Evolutionary conservation across 2,888 invertebrate species (phyloP).

Genomic region (Drosophila paranaensis): DNA sequence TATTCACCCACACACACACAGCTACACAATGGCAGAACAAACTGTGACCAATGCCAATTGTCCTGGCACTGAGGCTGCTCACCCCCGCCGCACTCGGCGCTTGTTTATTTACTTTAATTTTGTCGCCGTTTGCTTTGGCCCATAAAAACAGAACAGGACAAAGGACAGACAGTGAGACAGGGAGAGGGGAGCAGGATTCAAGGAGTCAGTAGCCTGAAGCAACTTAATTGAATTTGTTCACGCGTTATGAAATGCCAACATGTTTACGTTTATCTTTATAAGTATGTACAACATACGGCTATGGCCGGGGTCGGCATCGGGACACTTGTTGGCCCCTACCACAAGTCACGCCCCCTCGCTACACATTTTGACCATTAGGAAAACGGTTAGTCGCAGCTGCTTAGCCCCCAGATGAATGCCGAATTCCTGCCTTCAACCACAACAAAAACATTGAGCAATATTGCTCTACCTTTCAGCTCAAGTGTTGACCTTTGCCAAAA

Average conservation of each 20-base stretch:
- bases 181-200: background rate
- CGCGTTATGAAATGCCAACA: constrained; percentile 71
- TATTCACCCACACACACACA: constrained; percentile 20
- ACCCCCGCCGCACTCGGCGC: constrained; percentile 17
- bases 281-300: constrained; percentile 29
- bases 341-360: background rate
- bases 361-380: constrained; percentile 38
- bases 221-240: constrained; percentile 76
- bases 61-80: constrained; percentile 35
- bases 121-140: constrained; percentile 58
- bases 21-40: constrained; percentile 26
- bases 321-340: constrained; percentile 43
- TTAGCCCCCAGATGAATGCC: constrained; percentile 4
- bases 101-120: constrained; percentile 79
- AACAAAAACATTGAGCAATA: background rate
- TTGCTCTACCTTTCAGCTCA: constrained; percentile 9
- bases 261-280: constrained; percentile 48
- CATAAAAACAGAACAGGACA: constrained; percentile 54
- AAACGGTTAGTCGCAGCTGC: constrained; percentile 47
- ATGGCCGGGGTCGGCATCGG: background rate
- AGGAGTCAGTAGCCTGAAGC: constrained; percentile 16
- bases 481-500: constrained; percentile 17
- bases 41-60: constrained; percentile 76
- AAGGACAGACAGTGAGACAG: constrained; percentile 4
- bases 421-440: background rate